Conservation (phyloP, 1,140 invertebrate genomes). For the Marisa cornuarietis region DNA sequence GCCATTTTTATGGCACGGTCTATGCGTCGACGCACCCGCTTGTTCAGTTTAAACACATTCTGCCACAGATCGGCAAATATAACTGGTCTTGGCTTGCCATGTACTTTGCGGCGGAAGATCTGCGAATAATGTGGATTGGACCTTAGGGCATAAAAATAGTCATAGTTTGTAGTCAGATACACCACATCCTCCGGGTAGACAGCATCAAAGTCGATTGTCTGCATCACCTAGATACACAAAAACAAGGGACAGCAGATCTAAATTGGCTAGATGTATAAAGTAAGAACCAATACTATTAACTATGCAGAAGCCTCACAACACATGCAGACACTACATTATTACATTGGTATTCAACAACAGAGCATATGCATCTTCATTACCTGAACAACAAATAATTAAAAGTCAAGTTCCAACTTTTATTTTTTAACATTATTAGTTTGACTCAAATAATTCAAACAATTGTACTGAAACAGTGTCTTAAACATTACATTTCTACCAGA, state of each 20-base stretch:
- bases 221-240: slow-evolving; percentile 20
- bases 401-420: too few species aligned
- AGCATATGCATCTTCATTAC: too few species aligned
- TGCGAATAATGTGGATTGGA: slow-evolving; percentile 35
- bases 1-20: slow-evolving; percentile 27
- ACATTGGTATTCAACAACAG: too few species aligned
- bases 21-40: slow-evolving; percentile 29
- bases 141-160: slow-evolving; percentile 40
- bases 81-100: slow-evolving; percentile 29
- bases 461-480: too few species aligned
- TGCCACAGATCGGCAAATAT: slow-evolving; percentile 41
- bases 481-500: too few species aligned
- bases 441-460: too few species aligned
- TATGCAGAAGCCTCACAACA: too few species aligned
- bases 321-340: too few species aligned
- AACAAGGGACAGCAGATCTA: not conserved
- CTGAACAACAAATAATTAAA: too few species aligned
- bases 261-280: too few species aligned
- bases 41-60: slow-evolving; percentile 39
- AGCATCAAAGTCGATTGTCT: slow-evolving; percentile 34
- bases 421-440: too few species aligned
- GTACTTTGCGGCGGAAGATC: slow-evolving; percentile 32
- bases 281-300: too few species aligned
- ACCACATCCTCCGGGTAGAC: slow-evolving; percentile 41
- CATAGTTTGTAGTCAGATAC: slow-evolving; percentile 44